Evolutionary conservation across 2,797 vertebrate species (phyloP).

Genomic region (Anabacerthia variegaticeps): DNA sequence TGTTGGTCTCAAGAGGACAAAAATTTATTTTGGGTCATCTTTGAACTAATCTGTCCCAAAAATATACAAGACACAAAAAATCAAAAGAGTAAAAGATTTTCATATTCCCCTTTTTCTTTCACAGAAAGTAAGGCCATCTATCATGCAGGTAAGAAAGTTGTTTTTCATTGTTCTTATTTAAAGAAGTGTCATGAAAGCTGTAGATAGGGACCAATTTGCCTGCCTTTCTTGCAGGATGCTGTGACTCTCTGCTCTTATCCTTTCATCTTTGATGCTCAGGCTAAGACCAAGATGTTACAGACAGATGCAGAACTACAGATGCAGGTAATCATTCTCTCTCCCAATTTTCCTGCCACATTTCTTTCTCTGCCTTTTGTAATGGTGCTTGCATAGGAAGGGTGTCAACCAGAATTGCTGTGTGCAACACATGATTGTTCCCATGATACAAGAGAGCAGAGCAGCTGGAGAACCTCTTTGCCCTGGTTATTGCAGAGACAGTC

Average conservation of each 20-base stretch:
- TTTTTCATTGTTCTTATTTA: background rate
- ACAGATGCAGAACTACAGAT: conserved; percentile 97
- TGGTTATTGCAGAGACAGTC: background rate
- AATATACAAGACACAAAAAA: background rate
- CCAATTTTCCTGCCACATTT: background rate
- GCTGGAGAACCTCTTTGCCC: background rate
- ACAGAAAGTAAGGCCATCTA: conserved; percentile 89
- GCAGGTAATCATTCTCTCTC: conserved; percentile 82
- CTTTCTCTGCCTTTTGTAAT: background rate
- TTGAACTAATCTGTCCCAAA: background rate
- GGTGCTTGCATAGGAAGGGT: background rate
- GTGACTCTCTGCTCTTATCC: conserved; percentile 96
- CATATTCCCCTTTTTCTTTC: conserved; percentile 21
- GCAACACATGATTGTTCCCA: background rate
- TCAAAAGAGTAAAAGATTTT: conserved; percentile 31
- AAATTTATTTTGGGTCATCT: background rate
- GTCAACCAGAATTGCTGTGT: background rate
- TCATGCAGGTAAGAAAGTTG: conserved; percentile 85
- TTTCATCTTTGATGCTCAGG: conserved; percentile 96
- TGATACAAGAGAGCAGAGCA: background rate
- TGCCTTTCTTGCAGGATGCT: conserved; percentile 80
- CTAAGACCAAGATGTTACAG: conserved; percentile 98
- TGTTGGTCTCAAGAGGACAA: background rate
- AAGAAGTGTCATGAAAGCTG: background rate
- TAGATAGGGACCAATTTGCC: background rate